Evolutionary conservation across 2,888 invertebrate species (phyloP).

Genomic region (Bombyx huttoni): DNA sequence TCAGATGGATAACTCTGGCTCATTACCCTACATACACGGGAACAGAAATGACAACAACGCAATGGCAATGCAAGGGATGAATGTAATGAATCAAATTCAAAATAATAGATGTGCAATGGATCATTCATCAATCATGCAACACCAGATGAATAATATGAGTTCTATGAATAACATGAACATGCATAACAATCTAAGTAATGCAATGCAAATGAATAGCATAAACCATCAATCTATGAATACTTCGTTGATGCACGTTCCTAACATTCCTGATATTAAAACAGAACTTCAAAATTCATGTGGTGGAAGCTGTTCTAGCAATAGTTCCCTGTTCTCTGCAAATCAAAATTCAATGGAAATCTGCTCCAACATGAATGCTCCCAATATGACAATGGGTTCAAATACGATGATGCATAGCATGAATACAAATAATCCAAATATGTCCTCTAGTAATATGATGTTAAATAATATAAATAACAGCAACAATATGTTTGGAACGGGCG

Average conservation of each 20-base stretch:
- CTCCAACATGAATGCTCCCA: constrained; percentile 43
- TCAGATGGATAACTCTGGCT: constrained; percentile 48
- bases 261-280: constrained; percentile 63
- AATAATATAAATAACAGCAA: constrained; percentile 40
- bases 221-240: constrained; percentile 52
- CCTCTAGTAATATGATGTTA: constrained; percentile 51
- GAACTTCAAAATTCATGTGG: constrained; percentile 60
- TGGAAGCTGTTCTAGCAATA: constrained; percentile 54
- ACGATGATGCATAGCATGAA: constrained; percentile 57
- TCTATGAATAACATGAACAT: constrained; percentile 54
- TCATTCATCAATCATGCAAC: constrained; percentile 56
- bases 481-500: constrained; percentile 36
- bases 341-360: constrained; percentile 56
- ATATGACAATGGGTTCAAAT: constrained; percentile 41
- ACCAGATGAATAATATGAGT: constrained; percentile 50
- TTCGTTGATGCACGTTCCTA: constrained; percentile 54
- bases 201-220: constrained; percentile 51
- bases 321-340: constrained; percentile 42
- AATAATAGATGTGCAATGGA: constrained; percentile 54
- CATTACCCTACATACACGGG: constrained; percentile 44
- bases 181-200: constrained; percentile 45
- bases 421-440: constrained; percentile 43
- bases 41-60: constrained; percentile 55
- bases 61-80: constrained; percentile 53
- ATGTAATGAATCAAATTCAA: constrained; percentile 54